Conservation (phyloP, 2,113 vertebrate species). For the Larimichthys crocea region DNA sequence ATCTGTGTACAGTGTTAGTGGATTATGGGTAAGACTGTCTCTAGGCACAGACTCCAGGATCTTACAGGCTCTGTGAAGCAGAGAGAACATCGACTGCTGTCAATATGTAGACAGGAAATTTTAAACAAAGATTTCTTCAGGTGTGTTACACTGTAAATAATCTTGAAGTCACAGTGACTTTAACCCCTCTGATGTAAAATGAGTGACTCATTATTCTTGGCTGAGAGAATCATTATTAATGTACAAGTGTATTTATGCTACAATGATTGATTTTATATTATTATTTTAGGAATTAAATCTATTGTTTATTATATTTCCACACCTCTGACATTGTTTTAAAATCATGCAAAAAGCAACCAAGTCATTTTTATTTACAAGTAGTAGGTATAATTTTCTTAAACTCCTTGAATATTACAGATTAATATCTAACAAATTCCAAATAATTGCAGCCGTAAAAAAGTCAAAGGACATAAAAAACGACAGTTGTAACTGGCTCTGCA, state of each 20-base stretch:
- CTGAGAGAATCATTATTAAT: neutral
- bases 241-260: neutral
- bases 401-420: constrained; percentile 17
- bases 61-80: no score
- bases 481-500: neutral
- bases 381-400: neutral
- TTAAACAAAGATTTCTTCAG: neutral
- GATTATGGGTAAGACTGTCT: no score
- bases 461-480: constrained; percentile 11
- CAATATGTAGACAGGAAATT: neutral
- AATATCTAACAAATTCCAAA: constrained; percentile 5
- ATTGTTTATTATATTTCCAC: neutral
- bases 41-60: no score
- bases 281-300: neutral
- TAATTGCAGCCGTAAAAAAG: constrained; percentile 31
- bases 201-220: neutral
- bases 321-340: neutral
- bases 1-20: no score
- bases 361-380: neutral
- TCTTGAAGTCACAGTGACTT: constrained; percentile 10
- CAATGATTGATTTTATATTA: neutral
- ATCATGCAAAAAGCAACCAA: neutral
- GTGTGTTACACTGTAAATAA: constrained; percentile 14
- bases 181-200: neutral
- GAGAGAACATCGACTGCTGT: no score